These are phyloP conservation scores for Heliconius aoede DNA, from an alignment of 2,888 invertebrate species.

Conservation along the genomic window DNA sequence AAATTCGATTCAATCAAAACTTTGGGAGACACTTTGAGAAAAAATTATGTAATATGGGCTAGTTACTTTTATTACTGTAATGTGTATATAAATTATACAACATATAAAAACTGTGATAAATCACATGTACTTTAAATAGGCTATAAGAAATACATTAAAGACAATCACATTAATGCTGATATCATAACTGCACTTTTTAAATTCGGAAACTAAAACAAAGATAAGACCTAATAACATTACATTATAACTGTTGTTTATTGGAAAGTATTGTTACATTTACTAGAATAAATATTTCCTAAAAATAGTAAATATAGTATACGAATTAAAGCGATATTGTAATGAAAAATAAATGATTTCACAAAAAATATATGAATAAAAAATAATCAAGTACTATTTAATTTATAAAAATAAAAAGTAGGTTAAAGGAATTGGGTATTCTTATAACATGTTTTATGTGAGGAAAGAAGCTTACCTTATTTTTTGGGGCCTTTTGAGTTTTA, in stretches of 20 bases:
- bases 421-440: neutral
- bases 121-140: neutral
- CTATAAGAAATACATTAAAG: neutral
- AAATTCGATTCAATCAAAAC: no score
- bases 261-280: neutral
- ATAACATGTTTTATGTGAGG: neutral
- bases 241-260: slow-evolving; percentile 13
- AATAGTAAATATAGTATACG: neutral
- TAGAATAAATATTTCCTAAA: neutral
- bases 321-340: neutral
- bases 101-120: neutral
- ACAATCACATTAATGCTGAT: neutral
- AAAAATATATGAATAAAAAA: no score
- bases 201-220: neutral
- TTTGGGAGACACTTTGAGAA: neutral
- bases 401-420: slow-evolving; percentile 16
- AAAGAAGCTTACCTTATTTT: slow-evolving; percentile 34
- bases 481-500: neutral
- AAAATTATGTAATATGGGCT: neutral
- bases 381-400: neutral
- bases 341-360: neutral
- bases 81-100: neutral
- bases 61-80: neutral
- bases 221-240: neutral
- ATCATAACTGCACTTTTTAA: neutral